Evolutionary conservation across 2,113 vertebrate species (phyloP), one percentile per base, ranked within the genome.

Genomic region (Electrona antarctica): DNA sequence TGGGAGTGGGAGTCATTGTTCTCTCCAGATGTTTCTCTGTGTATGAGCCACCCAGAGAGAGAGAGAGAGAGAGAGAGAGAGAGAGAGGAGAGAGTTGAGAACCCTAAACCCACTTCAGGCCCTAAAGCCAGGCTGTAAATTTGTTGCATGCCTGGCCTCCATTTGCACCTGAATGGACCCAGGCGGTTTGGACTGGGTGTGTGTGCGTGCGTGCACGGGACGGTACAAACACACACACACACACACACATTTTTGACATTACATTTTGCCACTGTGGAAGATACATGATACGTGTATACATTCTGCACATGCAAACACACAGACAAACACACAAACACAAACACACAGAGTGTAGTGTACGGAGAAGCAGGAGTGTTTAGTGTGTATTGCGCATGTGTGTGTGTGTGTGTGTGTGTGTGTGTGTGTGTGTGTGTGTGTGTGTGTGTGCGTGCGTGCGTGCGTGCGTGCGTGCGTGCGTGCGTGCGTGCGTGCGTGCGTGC

Each of bases 151-250:
- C 45, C 47, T 13, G 33, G 69, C 61, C 66, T 6, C n/a, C 28
- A 84, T 87, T 89, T 84, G 83, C 82, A 87, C 81, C 68, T 85
- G 84, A 88, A 87, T 73, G 75, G 76, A 54, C 41, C 62, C 28
- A 61, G 54, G 62, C 62, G 8, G 77, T 77, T 49, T 15, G 66
- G 56, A 21, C 71, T 58, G n/a, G 8, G 10, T 9, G 64, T 73
- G 62, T n/a, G 7, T 41, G 1, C 33, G 33, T 41, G 33, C 33
- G 33, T 41, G 33, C 3, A 41, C 2, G 48, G 64, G 41, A 2
- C 67, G 2, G 33, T 61, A 11, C 50, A 52, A 2, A 10, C 29
- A n/a, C 33, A 11, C 13, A 33, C 60, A 47, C 60, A 61, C 60
- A 45, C 60, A 46, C 60, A 61, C 60, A 45, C 29, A 6, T 13